Base-by-base conservation (phyloP, 2,113 vertebrate species). In the Diglossa brunneiventris region DNA sequence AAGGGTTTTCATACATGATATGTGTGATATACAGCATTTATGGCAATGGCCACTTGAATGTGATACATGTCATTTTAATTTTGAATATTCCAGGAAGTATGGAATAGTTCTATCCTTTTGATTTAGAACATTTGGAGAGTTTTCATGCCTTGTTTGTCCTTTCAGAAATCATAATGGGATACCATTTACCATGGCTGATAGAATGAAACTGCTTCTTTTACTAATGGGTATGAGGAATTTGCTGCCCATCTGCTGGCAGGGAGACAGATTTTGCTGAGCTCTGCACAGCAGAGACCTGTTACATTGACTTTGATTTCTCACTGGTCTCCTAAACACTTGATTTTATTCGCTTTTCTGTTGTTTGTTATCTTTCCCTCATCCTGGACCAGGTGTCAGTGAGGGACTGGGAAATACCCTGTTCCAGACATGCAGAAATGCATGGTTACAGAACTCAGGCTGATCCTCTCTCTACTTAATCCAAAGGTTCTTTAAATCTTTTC, bases 301-400 rank as follows among this genome's bases (percentile, higher is more conserved):
- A 58, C 69, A 73, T 11, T 3, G 4, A 50, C 49, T 82, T 63
- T 64, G 84, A 56, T 90, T 92, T 94, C 73, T 92, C 52, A 50
- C 39, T 82, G 23, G n/a, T 63, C 41, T 84, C 50, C 62, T 64
- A 52, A 94, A 94, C 20, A 35, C 77, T 81, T 73, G 50, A 41
- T 90, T 95, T 94, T 79, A 67, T 92, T 90, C 44, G 20, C 16
- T 9, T 64, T 94, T 83, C 35, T 41, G 19, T 41, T 90, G 27
- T 81, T 94, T 94, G 87, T 90, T 89, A 74, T 94, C 73, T 95
- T 92, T 72, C 81, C 81, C 66, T 84, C 82, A 87, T 94, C 50
- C 41, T 90, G 92, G 87, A 68, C 74, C 82, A 86, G 87, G 53
- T 90, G 93, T 87, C 95, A 94, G 79, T 70, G 87, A 89, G 84